Base-by-base conservation (phyloP, 2,888 invertebrate species). In the Silvanus unidentatus region DNA sequence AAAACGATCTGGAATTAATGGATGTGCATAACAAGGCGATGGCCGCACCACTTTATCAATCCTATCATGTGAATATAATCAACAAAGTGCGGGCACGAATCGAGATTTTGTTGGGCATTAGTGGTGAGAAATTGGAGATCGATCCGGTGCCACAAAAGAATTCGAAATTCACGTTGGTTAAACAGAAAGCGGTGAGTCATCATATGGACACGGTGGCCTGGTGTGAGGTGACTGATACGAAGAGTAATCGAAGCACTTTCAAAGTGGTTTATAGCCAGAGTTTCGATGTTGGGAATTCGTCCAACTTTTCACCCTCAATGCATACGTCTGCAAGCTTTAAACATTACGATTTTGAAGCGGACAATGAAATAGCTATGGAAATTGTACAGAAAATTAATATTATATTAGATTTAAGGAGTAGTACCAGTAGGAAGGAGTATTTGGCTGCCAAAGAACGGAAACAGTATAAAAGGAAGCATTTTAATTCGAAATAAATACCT, bases 41-140 rank as follows among this genome's bases (percentile, higher is more conserved):
- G 65, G 90, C 91, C 59, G 92, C 93, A 9, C 90, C 92, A 0
- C 76, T 91, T 54, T 93, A 91, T 73, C 87, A 90, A 65, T 84
- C 87, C 0, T 90, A 81, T 69, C 80, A 81, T 58, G 87, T 93
- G 1, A 78, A 82, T 55, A 78, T 93, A 56, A 74, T 90, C 27
- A 86, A 86, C 60, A 89, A 86, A 75, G 81, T 92, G 47, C 75
- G 88, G 56, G 79, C 88, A 14, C 92, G 86, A 70, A 85, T 85
- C 12, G 86, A 88, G 57, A 88, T 94, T 2, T 88, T 88, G 61
- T 75, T 95, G 35, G 89, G 91, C 38, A 84, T 95, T 51, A 92
- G 92, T 10, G 84, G 91, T 4, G 93, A 94, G 59, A 88, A 90
- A 67, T 84, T 95, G 47, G 95, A 95, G 74, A 89, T 95, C 42